Evolutionary conservation across 2,113 vertebrate genomes (phyloP).

Genomic region (Pagrus major): DNA sequence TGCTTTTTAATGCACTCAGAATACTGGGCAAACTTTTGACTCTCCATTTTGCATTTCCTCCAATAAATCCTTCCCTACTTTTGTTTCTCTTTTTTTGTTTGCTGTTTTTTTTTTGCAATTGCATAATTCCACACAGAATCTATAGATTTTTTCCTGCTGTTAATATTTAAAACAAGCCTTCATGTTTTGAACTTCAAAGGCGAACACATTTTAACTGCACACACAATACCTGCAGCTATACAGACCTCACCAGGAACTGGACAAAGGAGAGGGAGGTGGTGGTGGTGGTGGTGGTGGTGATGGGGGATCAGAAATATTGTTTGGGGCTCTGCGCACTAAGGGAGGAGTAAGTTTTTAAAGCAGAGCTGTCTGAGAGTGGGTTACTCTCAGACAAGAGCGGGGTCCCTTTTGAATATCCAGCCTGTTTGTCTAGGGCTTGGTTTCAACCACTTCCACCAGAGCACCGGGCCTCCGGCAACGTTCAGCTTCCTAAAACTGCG

Average conservation of each 20-base stretch:
- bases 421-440: conserved; percentile 69
- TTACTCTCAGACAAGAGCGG: conserved; percentile 51
- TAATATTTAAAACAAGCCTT: conserved; percentile 76
- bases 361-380: conserved; percentile 56
- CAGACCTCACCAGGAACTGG: conserved; percentile 57
- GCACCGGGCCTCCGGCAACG: conserved; percentile 63
- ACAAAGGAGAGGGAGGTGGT: conserved; percentile 49
- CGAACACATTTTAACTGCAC: conserved; percentile 63
- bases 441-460: conserved; percentile 67
- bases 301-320: conserved; percentile 63
- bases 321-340: conserved; percentile 65
- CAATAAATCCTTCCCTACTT: conserved; percentile 16
- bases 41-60: not conserved
- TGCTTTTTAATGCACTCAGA: not conserved
- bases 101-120: not conserved
- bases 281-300: not conserved
- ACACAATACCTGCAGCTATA: conserved; percentile 74
- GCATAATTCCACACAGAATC: conserved; percentile 41
- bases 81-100: not conserved
- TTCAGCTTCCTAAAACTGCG: conserved; percentile 51
- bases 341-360: conserved; percentile 67
- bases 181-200: conserved; percentile 76
- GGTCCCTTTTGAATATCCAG: conserved; percentile 67
- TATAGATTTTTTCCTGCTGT: conserved; percentile 59
- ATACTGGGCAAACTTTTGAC: conserved; percentile 17